phyloP scores from a whole-genome alignment of 2,113 vertebrate genomes.

The Vanacampus margaritifer region DNA sequence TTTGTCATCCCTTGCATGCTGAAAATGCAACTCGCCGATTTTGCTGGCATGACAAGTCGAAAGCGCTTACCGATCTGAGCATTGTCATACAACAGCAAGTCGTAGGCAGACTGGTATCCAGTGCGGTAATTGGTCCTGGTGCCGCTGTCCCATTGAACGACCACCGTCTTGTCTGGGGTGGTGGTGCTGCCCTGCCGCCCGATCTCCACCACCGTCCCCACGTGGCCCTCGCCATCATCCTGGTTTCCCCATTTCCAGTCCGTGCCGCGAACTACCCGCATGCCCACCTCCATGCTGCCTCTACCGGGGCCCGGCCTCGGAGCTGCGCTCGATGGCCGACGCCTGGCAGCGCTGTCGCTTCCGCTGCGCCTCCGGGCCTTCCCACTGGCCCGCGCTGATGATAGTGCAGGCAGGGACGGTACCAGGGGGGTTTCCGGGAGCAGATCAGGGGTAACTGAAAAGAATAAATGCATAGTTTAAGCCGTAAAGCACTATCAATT shows the following conservation, averaged over 20 bases:
- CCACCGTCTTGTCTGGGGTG: slow-evolving; percentile 93
- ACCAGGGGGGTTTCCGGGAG: slow-evolving; percentile 66
- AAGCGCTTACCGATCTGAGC: slow-evolving; percentile 88
- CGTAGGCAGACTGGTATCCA: slow-evolving; percentile 91
- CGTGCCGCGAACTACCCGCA: slow-evolving; percentile 91
- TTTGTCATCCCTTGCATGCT: not conserved
- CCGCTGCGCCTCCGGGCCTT: slow-evolving; percentile 49
- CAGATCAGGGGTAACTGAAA: slow-evolving; percentile 69
- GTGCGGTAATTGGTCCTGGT: slow-evolving; percentile 96
- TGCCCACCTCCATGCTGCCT: slow-evolving; percentile 93
- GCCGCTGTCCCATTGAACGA: slow-evolving; percentile 98
- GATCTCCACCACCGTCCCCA: slow-evolving; percentile 95
- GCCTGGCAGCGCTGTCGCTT: slow-evolving; percentile 39
- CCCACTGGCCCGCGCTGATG: slow-evolving; percentile 36
- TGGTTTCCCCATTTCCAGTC: slow-evolving; percentile 99
- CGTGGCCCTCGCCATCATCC: slow-evolving; percentile 91
- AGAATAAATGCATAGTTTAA: not conserved
- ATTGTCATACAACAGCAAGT: slow-evolving; percentile 95
- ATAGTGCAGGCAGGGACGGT: slow-evolving; percentile 52
- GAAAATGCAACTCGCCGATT: too few species aligned
- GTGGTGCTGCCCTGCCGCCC: slow-evolving; percentile 94
- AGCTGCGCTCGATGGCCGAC: slow-evolving; percentile 43
- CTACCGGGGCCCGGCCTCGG: slow-evolving; percentile 46
- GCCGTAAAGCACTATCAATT: not conserved
- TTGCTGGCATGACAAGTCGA: too few species aligned